phyloP scores from a whole-genome alignment of 2,888 invertebrate species.

The Synergus itoensis region DNA sequence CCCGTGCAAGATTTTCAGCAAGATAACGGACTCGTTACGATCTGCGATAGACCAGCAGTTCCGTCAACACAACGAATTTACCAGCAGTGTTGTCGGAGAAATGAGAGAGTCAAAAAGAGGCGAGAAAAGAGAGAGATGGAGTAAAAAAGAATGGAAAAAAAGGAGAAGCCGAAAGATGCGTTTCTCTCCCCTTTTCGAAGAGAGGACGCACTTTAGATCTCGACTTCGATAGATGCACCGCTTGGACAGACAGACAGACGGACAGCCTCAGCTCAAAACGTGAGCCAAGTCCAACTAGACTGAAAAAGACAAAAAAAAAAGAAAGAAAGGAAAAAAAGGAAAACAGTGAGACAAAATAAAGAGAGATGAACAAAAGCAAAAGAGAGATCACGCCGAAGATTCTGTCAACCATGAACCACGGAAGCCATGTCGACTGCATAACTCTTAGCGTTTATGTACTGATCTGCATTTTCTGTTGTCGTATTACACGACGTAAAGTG shows the following conservation, averaged over 20 bases:
- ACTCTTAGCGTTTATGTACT: slow-evolving; percentile 55
- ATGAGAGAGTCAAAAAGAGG: slow-evolving; percentile 42
- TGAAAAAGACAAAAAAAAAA: slow-evolving; percentile 38
- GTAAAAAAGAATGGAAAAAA: slow-evolving; percentile 43
- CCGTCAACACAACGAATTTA: slow-evolving; percentile 49
- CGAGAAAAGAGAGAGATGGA: slow-evolving; percentile 44
- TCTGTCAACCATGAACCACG: slow-evolving; percentile 66
- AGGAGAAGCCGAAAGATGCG: slow-evolving; percentile 24
- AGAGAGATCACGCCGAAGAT: slow-evolving; percentile 67
- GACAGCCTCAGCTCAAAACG: slow-evolving; percentile 51
- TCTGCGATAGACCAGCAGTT: slow-evolving; percentile 16
- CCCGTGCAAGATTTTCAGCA: slow-evolving; percentile 25
- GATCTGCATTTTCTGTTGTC: no score
- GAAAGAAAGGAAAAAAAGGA: slow-evolving; percentile 25
- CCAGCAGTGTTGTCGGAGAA: slow-evolving; percentile 14
- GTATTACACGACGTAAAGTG: no score
- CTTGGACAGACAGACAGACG: slow-evolving; percentile 45
- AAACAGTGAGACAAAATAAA: slow-evolving; percentile 39
- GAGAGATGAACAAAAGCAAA: slow-evolving; percentile 59
- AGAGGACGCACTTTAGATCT: slow-evolving; percentile 56
- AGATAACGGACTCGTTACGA: slow-evolving; percentile 15
- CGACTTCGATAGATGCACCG: slow-evolving; percentile 52
- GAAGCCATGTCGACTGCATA: slow-evolving; percentile 64
- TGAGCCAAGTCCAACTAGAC: slow-evolving; percentile 49
- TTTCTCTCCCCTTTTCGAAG: slow-evolving; percentile 45